Base-by-base conservation (phyloP, 1,140 invertebrate genomes). In the Drosophila ficusphila region DNA sequence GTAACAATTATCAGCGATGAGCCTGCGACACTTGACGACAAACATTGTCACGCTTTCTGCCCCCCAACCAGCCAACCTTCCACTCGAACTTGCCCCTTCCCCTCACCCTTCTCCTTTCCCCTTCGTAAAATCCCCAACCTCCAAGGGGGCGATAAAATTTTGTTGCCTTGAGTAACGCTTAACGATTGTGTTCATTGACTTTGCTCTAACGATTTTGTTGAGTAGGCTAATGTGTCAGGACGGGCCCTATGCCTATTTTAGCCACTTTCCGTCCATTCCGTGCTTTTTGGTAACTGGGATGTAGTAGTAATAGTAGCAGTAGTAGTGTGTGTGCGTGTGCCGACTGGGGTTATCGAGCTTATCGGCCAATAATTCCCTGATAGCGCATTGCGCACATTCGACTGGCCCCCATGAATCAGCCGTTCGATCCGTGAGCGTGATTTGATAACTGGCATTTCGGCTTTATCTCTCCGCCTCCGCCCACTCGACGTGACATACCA, bases 171-270 rank as follows among this genome's bases (percentile, higher is more conserved):
- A 85, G 76, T 71, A 79, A 72, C 83, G 79, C 71, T 47, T 68
- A 79, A 79, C 81, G 79, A 71, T 75, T 86, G 79, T 85, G 81
- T 83, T 83, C 79, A 79, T 79, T 76, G 79, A 83, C 76, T 85
- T 72, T 73, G 46, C 38, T 57, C 70, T 61, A 72, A 76, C 75
- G 79, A 79, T 85, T 85, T 76, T 79, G 79, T 83, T 85, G 79
- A 85, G 76, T 83, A 79, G 79, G 79, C 75, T 72, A 76, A 83
- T 83, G 47, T 76, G 51, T 41, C 47, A 38, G 60, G 42, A 44
- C 74, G 21, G 58, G 39, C 41, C 47, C 42, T 25, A 12, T 33
- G 16, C 57, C 29, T 18, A 16, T 34, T 41, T 18, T 41, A 11
- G 42, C 42, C 42, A 27, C 42, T 46, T 46, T 46, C 23, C 2